Percentiles rank a stretch among this genome's conserved stretches.
These are phyloP conservation scores for Dromococcyx pavoninus DNA, from an alignment of 2,797 vertebrate genomes.

Conservation along the genomic window DNA sequence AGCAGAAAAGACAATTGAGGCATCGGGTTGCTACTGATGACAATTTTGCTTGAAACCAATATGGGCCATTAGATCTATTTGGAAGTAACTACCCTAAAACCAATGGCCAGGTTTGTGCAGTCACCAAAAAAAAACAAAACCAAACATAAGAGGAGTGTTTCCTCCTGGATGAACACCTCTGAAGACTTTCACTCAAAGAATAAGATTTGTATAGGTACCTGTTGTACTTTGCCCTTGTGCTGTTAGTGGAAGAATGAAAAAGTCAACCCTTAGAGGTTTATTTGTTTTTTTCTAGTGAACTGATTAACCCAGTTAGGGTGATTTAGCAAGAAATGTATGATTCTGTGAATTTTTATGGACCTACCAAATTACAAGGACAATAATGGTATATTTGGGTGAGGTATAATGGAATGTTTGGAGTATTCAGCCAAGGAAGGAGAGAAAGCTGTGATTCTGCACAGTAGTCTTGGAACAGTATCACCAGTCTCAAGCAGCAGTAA, in stretches of 20 bases:
- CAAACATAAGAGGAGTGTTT: background rate
- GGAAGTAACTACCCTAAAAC: background rate
- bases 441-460: background rate
- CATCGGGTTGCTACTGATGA: background rate
- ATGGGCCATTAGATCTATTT: background rate
- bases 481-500: background rate
- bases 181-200: background rate
- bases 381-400: background rate
- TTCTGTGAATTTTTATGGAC: background rate
- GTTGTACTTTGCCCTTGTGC: background rate
- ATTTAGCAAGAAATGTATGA: background rate
- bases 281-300: background rate
- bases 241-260: background rate
- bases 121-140: background rate
- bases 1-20: background rate
- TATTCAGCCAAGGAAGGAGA: background rate
- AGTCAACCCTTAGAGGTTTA: background rate
- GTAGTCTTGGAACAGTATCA: background rate
- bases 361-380: background rate
- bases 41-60: background rate
- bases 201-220: background rate
- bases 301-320: background rate
- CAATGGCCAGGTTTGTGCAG: background rate
- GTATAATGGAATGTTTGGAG: background rate
- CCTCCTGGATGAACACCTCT: background rate